These are phyloP conservation scores for Lumbricus terrestris DNA, from an alignment of 2,888 invertebrate genomes.

Conservation along the genomic window DNA sequence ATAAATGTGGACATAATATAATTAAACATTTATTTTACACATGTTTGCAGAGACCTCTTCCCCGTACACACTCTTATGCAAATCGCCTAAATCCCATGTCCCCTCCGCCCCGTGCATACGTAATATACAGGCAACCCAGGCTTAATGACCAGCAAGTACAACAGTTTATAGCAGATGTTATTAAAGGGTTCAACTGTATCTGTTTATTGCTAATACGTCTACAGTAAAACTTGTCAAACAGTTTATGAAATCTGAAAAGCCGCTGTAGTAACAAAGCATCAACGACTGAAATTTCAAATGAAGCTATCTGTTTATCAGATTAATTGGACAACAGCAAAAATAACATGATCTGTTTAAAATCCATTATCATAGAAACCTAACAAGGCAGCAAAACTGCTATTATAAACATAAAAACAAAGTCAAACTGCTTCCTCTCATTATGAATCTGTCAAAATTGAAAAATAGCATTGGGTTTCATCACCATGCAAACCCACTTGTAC, in stretches of 20 bases:
- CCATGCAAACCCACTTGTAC: not conserved
- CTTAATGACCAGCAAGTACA: too few relatives aligned
- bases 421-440: not conserved
- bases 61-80: too few relatives aligned
- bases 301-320: not conserved
- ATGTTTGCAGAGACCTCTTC: too few relatives aligned
- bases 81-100: too few relatives aligned
- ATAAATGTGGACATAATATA: too few relatives aligned
- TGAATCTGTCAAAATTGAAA: not conserved
- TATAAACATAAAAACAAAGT: not conserved
- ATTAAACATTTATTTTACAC: too few relatives aligned
- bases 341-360: not conserved
- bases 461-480: too few relatives aligned
- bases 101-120: too few relatives aligned
- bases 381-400: not conserved
- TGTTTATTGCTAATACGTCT: not conserved
- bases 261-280: not conserved
- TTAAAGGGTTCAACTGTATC: not conserved
- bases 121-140: too few relatives aligned
- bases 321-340: not conserved
- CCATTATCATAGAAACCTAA: not conserved
- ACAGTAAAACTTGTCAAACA: not conserved
- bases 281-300: not conserved
- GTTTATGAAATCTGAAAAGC: not conserved
- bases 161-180: too few relatives aligned